Evolutionary conservation across 2,797 vertebrate genomes (phyloP), one percentile per base, ranked within the genome.

Genomic region (Eulemur mongoz): DNA sequence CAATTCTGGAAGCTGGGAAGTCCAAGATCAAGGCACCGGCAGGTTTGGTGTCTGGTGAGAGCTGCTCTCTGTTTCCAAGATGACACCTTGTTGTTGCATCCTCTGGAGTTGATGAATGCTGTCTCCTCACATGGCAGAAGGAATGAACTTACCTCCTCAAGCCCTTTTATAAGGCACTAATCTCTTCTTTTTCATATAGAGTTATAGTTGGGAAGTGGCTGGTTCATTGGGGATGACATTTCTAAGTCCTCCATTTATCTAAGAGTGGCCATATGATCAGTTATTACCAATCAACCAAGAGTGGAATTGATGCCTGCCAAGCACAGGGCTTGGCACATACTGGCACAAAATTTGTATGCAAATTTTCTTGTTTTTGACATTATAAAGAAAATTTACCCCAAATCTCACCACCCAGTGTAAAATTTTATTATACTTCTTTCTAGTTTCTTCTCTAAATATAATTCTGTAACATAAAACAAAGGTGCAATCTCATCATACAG

Each of bases 391-490:
- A 89, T 80, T 76, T 86, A 57, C 23, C 75, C 22, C 30, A 82
- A 89, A 94, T 69, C 3, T 81, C 45, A 86, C 48, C 8, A 70
- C 30, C 30, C 27, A 45, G 22, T 78, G 6, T 78, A 78, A 86
- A 81, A 70, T 65, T 76, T 82, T 65, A 78, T 50, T 82, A 13
- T 61, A 83, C 22, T 97, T 78, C 27, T 92, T 76, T 67, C n/a
- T 85, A 85, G 50, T 27, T 86, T 85, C 61, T 18, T 69, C 50
- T 92, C 18, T 89, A 92, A 89, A 89, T 59, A 89, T 86, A 76
- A 72, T 76, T 89, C 32, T 70, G 22, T 85, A 79, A 86, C 45
- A 63, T 52, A 72, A 92, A 91, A 75, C 40, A 81, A 82, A 82
- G 7, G 48, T 54, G 69, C 35, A 30, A 82, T 78, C 50, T 57